These are phyloP conservation scores for Cricetomys ansorgei DNA, from an alignment of 2,113 vertebrate species.

Conservation along the genomic window DNA sequence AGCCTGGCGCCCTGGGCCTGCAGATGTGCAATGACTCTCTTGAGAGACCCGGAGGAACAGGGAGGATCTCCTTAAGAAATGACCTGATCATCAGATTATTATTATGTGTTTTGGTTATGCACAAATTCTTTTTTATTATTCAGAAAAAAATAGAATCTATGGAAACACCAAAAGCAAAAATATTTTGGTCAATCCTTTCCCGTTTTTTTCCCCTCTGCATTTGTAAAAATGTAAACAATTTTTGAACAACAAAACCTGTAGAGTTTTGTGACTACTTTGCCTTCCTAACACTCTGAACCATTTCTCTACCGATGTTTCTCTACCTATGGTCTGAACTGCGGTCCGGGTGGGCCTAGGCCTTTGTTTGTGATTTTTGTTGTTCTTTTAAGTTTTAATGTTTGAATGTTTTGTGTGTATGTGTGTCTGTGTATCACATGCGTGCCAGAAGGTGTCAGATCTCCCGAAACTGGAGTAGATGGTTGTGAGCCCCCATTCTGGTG, in stretches of 20 bases:
- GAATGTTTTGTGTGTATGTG: neutral
- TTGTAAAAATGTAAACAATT: neutral
- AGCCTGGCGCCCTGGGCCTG: neutral
- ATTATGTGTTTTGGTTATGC: conserved; percentile 8
- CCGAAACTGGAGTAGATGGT: neutral
- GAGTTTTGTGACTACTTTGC: neutral
- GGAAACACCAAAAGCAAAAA: neutral
- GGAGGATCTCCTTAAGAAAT: conserved; percentile 6
- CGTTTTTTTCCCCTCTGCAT: neutral
- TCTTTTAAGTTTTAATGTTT: neutral
- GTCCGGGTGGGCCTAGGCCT: neutral
- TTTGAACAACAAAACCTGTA: neutral
- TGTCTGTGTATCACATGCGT: too few relatives aligned
- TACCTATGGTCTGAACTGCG: neutral
- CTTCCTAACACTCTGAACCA: too few relatives aligned
- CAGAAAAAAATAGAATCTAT: neutral
- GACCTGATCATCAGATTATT: neutral
- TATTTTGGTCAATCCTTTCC: neutral
- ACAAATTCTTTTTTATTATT: conserved; percentile 14
- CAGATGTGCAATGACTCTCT: conserved; percentile 2
- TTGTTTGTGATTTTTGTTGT: neutral
- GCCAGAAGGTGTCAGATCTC: too few relatives aligned
- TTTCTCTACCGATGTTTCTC: neutral
- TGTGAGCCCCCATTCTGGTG: neutral
- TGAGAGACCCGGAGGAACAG: neutral